These are phyloP conservation scores for Carassius gibelio DNA, from an alignment of 2,113 vertebrate genomes.

Conservation along the genomic window DNA sequence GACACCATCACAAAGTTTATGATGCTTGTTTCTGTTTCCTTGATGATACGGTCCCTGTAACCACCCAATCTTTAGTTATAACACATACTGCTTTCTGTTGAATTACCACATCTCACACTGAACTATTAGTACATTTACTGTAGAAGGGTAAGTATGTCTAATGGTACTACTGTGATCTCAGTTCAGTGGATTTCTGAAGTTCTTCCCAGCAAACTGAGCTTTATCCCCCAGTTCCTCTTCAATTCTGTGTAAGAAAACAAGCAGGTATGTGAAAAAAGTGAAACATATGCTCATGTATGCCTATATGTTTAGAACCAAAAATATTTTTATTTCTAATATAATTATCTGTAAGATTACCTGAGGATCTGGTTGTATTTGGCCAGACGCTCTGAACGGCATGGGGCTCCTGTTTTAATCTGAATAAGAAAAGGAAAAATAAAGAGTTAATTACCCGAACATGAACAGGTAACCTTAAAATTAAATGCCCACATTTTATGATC, in stretches of 20 bases:
- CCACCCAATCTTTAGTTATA: background rate
- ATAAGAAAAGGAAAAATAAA: background rate
- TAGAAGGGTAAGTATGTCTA: background rate
- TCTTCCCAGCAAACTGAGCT: slow-evolving; percentile 89
- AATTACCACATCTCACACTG: background rate
- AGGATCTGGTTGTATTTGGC: slow-evolving; percentile 80
- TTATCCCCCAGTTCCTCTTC: slow-evolving; percentile 93
- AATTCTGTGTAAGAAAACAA: slow-evolving; percentile 77
- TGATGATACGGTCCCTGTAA: background rate
- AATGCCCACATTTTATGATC: background rate
- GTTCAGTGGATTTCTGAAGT: slow-evolving; percentile 88
- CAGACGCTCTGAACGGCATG: slow-evolving; percentile 78
- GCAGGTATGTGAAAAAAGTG: background rate
- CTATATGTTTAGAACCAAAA: background rate
- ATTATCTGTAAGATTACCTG: slow-evolving; percentile 56
- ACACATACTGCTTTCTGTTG: slow-evolving; percentile 10
- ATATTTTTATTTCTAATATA: background rate
- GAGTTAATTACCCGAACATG: background rate
- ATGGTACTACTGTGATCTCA: slow-evolving; percentile 13
- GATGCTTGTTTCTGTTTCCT: slow-evolving; percentile 12
- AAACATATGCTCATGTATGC: background rate
- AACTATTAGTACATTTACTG: slow-evolving; percentile 18
- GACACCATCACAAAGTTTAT: background rate
- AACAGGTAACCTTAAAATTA: background rate
- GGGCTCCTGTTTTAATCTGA: slow-evolving; percentile 78